Conservation (phyloP, 2,113 vertebrate genomes). For the Corythoichthys haematopterus region DNA sequence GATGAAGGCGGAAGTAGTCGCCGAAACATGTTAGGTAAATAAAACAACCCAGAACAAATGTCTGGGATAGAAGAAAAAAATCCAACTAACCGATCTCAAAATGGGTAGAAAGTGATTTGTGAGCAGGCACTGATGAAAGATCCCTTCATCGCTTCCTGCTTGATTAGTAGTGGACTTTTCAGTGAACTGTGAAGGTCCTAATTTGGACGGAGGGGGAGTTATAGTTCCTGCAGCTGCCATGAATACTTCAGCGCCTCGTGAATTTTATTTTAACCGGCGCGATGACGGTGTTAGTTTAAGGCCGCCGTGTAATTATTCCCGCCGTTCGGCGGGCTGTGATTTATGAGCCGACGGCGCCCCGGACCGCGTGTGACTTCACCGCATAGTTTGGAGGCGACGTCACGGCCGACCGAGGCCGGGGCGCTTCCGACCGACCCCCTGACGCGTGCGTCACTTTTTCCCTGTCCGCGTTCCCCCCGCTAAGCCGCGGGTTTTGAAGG, state of each 20-base stretch:
- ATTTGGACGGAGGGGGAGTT: slow-evolving; percentile 1
- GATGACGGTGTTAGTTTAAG: slow-evolving; percentile 35
- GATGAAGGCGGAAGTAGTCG: too few species aligned
- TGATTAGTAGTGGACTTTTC: neutral
- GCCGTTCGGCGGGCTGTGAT: slow-evolving; percentile 13
- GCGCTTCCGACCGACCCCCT: slow-evolving; percentile 6
- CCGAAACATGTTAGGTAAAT: too few species aligned
- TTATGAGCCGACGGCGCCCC: slow-evolving; percentile 17
- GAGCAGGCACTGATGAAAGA: too few species aligned
- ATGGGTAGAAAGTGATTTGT: too few species aligned
- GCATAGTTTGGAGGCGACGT: slow-evolving; percentile 14
- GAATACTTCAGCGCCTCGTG: slow-evolving; percentile 15
- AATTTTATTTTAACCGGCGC: slow-evolving; percentile 23
- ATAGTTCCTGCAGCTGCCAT: slow-evolving; percentile 5
- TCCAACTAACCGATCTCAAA: too few species aligned
- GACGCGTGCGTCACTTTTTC: too few species aligned
- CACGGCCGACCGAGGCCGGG: neutral
- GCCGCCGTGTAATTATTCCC: slow-evolving; percentile 35
- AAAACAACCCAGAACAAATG: too few species aligned
- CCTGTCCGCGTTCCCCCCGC: too few species aligned
- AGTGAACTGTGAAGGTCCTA: neutral
- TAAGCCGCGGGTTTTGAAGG: neutral
- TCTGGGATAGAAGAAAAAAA: too few species aligned
- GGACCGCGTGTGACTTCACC: slow-evolving; percentile 28
- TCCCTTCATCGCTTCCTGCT: too few species aligned